These are phyloP conservation scores for Aphaenogaster rudis DNA, from an alignment of 1,140 invertebrate genomes.

Conservation along the genomic window DNA sequence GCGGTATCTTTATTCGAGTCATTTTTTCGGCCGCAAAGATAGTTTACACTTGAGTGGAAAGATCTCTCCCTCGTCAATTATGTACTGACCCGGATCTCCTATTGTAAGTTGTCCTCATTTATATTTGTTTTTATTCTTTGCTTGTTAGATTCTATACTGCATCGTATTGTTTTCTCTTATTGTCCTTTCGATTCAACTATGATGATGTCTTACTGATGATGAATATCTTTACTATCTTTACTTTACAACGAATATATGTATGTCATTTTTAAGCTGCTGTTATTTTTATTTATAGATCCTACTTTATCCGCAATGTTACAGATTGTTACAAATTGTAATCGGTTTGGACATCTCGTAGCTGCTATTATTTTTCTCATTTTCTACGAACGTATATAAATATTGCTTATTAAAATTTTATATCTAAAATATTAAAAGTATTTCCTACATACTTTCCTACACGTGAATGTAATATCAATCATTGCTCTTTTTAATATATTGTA, in stretches of 20 bases:
- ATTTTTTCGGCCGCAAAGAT: slow-evolving; percentile 20
- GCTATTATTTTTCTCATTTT: slow-evolving; percentile 13
- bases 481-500: background rate
- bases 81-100: background rate
- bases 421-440: background rate
- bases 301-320: background rate
- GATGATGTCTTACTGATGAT: background rate
- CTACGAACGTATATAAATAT: background rate
- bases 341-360: background rate
- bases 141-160: background rate
- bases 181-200: background rate
- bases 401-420: background rate
- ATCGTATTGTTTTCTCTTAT: slow-evolving; percentile 14
- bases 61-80: background rate
- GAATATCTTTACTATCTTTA: background rate
- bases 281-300: slow-evolving; percentile 20
- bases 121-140: slow-evolving; percentile 14
- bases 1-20: background rate
- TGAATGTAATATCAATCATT: background rate
- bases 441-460: background rate
- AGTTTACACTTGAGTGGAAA: slow-evolving; percentile 14
- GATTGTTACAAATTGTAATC: slow-evolving; percentile 2
- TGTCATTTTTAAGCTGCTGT: background rate
- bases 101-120: slow-evolving; percentile 24
- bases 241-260: background rate